Base-by-base conservation (phyloP, 2,888 invertebrate genomes). In the Lochmaea capreae region DNA sequence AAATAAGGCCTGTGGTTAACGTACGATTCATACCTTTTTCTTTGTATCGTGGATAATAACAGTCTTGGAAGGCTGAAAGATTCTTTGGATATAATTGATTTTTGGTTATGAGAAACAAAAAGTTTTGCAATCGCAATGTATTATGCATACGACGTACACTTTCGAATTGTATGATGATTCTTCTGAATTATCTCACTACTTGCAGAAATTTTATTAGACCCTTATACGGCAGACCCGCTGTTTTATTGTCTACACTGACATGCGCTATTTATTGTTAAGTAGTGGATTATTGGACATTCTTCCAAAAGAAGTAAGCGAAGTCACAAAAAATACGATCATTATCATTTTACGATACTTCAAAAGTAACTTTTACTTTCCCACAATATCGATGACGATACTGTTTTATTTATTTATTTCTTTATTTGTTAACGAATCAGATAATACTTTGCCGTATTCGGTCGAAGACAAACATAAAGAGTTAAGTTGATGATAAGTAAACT, bases 221-320 rank as follows among this genome's bases (percentile, higher is more conserved):
- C 62, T 16, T 62, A 43, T 62, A 62, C 8, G 62, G 62, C n/a
- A 18, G 5, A 39, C 62, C n/a, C 18, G 42, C 43, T 43, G 18
- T 39, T 62, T 62, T 62, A 62, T 62, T 62, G 42, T 39, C 39
- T 16, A 6, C 62, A 43, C 11, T 42, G 39, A 62, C 42, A 42
- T 62, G 14, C 16, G 62, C 16, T 62, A 62, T 62, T 62, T 62
- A 62, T 62, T n/a, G 61, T 62, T 62, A 62, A 62, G 26, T 42
- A 62, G 16, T 62, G 42, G 62, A 42, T 62, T 62, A 18, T 18
- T 42, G 42, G 16, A 39, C 42, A 42, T 43, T 39, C 16, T 9
- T 16, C 42, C 42, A 62, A 16, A 62, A 62, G n/a, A 14, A 16
- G 16, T 16, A 16, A 43, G 42, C 18, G 11, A 4, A 39, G n/a